phyloP scores from a whole-genome alignment of 2,797 vertebrate species.

The Adrianichthys oophorus region DNA sequence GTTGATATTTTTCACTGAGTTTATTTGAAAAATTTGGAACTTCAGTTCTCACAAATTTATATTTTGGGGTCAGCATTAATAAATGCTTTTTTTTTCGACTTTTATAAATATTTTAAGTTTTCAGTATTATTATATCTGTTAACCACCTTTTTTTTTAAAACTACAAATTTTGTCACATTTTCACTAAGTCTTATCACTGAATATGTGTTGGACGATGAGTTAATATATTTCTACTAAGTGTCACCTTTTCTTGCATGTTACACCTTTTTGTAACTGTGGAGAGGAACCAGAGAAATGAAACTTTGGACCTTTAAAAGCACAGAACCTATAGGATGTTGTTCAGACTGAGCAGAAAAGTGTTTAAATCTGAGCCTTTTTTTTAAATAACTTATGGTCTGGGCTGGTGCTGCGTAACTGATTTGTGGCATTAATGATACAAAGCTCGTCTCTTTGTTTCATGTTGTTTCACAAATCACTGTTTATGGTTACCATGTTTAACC shows the following conservation, averaged over 20 bases:
- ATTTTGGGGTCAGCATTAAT: slow-evolving; percentile 48
- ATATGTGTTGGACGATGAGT: slow-evolving; percentile 65
- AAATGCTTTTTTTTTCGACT: slow-evolving; percentile 58
- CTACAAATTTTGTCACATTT: slow-evolving; percentile 69
- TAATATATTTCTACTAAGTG: slow-evolving; percentile 48
- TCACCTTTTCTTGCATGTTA: slow-evolving; percentile 44
- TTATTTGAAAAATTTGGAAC: slow-evolving; percentile 56
- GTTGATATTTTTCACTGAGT: slow-evolving; percentile 74
- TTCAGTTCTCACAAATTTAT: slow-evolving; percentile 55
- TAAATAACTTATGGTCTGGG: slow-evolving; percentile 27
- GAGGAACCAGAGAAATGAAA: slow-evolving; percentile 24
- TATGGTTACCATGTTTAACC: slow-evolving; percentile 63
- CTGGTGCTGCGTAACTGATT: slow-evolving; percentile 45
- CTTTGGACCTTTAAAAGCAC: slow-evolving; percentile 47
- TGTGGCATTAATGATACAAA: slow-evolving; percentile 39
- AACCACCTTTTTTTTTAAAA: slow-evolving; percentile 76
- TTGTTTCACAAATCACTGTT: slow-evolving; percentile 42
- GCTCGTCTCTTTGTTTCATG: slow-evolving; percentile 34
- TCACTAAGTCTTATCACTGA: slow-evolving; percentile 77
- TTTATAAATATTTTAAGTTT: slow-evolving; percentile 67
- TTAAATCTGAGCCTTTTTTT: slow-evolving; percentile 39
- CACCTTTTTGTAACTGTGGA: slow-evolving; percentile 33
- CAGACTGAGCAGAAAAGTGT: slow-evolving; percentile 25
- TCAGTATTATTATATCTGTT: slow-evolving; percentile 82
- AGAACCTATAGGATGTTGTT: slow-evolving; percentile 44